Base-by-base conservation (phyloP, 2,888 invertebrate genomes). In the Drosophila austrosaltans region DNA sequence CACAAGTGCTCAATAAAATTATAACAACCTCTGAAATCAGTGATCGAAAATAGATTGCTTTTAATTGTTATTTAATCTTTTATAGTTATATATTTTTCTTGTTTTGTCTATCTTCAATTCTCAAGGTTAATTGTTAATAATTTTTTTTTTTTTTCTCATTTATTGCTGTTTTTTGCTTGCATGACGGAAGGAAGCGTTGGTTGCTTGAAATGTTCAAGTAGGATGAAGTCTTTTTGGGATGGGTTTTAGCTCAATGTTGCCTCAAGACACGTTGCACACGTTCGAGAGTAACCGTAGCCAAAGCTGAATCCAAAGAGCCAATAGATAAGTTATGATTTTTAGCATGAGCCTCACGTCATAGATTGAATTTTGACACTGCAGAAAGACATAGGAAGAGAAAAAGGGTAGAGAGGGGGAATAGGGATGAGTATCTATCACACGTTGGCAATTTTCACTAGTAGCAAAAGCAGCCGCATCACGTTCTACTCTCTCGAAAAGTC, bases 101-200 rank as follows among this genome's bases (percentile, higher is more conserved):
- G 54, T 56, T 53, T 61, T 69, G 32, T 68, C 67, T 69, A 6
- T 68, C 67, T 59, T 8, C 12, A 22, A 39, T 25, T 25, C 56
- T 61, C 89, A 84, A 89, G 84, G 84, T 84, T 89, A 89, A 87
- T 84, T 87, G 84, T 53, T 63, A 81, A 76, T 89, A 89, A 87
- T 84, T 87, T 81, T 53, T 63, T 78, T 72, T 72, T 68, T 78
- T 32, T 58, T 53, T 58, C 53, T 56, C 5, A 30, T 30, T 1
- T 30, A 61, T 53, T 39, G 30, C 42, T 78, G 36, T 58, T 53
- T 44, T 68, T 70, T 70, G 36, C 36, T 62, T 44, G 58, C 58
- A 63, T 67, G 69, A 67, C 72, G 75, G 72, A 62, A 75, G 72
- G 58, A 72, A 73, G 61, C 25, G 22, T 53, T 32, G n/a, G 42